Base-by-base conservation (phyloP, 2,113 vertebrate genomes). In the Crypturellus undulatus region DNA sequence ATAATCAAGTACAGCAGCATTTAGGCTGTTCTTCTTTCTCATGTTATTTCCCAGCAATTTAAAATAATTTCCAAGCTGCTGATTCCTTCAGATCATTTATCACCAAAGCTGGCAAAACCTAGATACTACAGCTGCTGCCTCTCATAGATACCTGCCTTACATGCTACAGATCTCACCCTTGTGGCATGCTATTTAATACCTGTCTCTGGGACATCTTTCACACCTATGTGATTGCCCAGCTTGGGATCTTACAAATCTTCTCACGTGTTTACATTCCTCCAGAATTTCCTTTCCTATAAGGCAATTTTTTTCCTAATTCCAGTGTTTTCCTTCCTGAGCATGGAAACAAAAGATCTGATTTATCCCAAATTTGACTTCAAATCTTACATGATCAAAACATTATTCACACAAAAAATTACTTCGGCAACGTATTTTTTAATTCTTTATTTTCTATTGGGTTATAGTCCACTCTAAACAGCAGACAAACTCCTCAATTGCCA, bases 391-490 rank as follows among this genome's bases (percentile, higher is more conserved):
- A 25, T 69, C 47, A 87, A 92, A 80, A 38, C 32, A 12, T 36
- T 58, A 69, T 11, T 79, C 49, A 84, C 43, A 40, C 0, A 0
- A 87, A 22, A 34, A 84, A 56, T 58, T 58, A 32, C n/a, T 88
- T 84, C 36, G 82, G 52, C 91, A 84, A 91, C 17, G 8, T 24
- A 52, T 49, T 58, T 58, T 56, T 8, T 34, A 52, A 24, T 52
- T 87, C 62, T 93, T 91, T 95, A 92, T 93, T 91, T 90, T 84
- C 51, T 70, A 49, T 30, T 26, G 24, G 32, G 7, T 64, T 58
- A 59, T 40, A 93, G 14, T 32, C 43, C 58, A 68, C 36, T 92
- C 45, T 38, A 64, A 51, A 30, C 19, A 80, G 56, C 9, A 79
- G 24, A 26, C 15, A 88, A 89, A 13, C 11, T 64, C 38, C 59